Percentiles rank a stretch among this genome's conserved stretches.
phyloP scores from a whole-genome alignment of 1,140 invertebrate genomes.

The Adoxophyes honmai region DNA sequence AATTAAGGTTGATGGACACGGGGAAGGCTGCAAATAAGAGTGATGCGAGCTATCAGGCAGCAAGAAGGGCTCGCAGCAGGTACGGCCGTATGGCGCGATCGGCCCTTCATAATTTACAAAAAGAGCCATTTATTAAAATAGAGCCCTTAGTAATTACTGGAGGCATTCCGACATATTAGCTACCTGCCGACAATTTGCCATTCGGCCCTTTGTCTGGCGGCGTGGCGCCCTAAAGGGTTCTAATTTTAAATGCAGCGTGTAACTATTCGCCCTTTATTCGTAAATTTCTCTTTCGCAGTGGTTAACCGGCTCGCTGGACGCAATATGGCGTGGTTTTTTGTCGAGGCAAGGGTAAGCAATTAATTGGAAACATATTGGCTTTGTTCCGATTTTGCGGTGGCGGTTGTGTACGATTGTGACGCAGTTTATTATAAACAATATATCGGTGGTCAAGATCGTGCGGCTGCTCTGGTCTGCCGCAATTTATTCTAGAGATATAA shows the following conservation, averaged over 20 bases:
- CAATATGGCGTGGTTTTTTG: constrained; percentile 70
- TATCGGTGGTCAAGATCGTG: background rate
- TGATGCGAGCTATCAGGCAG: constrained; percentile 33
- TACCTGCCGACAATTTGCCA: constrained; percentile 75
- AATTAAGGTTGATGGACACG: constrained; percentile 14
- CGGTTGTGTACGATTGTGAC: constrained; percentile 33
- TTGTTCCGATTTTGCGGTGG: constrained; percentile 58
- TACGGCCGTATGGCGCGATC: constrained; percentile 71
- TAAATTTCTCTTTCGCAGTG: constrained; percentile 75
- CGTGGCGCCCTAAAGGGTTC: constrained; percentile 76
- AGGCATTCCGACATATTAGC: constrained; percentile 67
- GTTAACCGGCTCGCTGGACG: constrained; percentile 64
- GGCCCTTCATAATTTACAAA: constrained; percentile 69
- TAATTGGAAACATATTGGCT: constrained; percentile 56
- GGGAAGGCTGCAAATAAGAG: constrained; percentile 30
- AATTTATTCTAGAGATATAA: background rate
- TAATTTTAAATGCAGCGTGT: constrained; percentile 76
- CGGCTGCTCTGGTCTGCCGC: background rate
- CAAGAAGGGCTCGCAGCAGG: constrained; percentile 62
- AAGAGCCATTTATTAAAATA: constrained; percentile 73
- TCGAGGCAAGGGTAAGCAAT: constrained; percentile 65
- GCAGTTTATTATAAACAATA: background rate
- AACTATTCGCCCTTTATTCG: constrained; percentile 73
- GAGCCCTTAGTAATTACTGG: constrained; percentile 71
- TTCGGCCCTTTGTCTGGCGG: constrained; percentile 72